A percentile compares a stretch with the other conserved stretches of the same genome.
Evolutionary conservation across 2,888 invertebrate species (phyloP).

Genomic region (Brachypalpus laphriformis): DNA sequence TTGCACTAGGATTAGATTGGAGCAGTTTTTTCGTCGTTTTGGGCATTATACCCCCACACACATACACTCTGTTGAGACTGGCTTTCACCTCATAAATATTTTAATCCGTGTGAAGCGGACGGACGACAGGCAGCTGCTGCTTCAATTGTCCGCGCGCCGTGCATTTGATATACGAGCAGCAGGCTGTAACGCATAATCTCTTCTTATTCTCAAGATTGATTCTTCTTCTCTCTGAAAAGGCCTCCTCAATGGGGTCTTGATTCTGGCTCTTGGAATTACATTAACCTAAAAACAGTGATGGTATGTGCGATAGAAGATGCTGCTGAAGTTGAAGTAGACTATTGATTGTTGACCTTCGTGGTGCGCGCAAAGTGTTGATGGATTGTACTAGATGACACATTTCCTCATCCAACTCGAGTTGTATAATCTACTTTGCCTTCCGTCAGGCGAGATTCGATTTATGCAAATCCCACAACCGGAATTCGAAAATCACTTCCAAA

Average conservation of each 20-base stretch:
- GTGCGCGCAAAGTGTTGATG: background rate
- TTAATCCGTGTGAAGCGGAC: slow-evolving; percentile 62
- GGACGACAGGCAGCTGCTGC: slow-evolving; percentile 31
- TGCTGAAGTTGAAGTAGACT: background rate
- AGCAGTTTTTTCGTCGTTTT: slow-evolving; percentile 52
- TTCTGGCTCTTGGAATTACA: slow-evolving; percentile 62
- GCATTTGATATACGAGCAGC: slow-evolving; percentile 61
- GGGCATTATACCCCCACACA: slow-evolving; percentile 60
- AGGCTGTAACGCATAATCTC: slow-evolving; percentile 52
- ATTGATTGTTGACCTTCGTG: slow-evolving; percentile 46
- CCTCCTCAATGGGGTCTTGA: slow-evolving; percentile 39
- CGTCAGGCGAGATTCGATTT: background rate
- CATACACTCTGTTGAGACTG: slow-evolving; percentile 15
- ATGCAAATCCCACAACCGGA: slow-evolving; percentile 46
- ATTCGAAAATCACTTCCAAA: slow-evolving; percentile 28
- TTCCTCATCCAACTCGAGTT: slow-evolving; percentile 20
- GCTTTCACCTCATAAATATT: slow-evolving; percentile 74
- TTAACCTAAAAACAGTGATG: slow-evolving; percentile 63
- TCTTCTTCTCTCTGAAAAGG: slow-evolving; percentile 32
- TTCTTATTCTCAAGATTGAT: slow-evolving; percentile 64
- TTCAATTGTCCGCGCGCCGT: slow-evolving; percentile 49
- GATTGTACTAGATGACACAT: slow-evolving; percentile 30
- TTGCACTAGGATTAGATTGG: slow-evolving; percentile 64
- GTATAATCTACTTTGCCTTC: slow-evolving; percentile 34
- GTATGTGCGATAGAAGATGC: background rate